These are phyloP conservation scores for Scortum barcoo DNA, from an alignment of 2,113 vertebrate species.

Conservation along the genomic window DNA sequence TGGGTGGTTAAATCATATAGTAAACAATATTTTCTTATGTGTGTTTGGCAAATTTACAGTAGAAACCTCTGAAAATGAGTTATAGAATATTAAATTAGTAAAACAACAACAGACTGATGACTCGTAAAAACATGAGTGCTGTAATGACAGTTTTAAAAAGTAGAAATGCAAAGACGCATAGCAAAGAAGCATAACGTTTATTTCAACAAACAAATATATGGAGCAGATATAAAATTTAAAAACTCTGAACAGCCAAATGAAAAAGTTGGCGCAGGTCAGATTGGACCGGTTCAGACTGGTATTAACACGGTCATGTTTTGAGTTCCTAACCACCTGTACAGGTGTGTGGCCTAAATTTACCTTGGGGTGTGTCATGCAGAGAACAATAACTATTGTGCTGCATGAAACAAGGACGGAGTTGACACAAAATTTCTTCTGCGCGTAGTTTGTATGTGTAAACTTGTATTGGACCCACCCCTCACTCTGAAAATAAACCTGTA, in stretches of 20 bases:
- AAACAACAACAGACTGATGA: neutral
- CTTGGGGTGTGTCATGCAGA: neutral
- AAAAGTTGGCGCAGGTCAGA: neutral
- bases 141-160: neutral
- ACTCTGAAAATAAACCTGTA: too few species aligned
- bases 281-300: neutral
- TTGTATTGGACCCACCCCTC: too few species aligned
- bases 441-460: neutral
- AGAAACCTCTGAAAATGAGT: neutral
- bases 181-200: neutral
- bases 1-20: too few species aligned
- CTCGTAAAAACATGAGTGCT: neutral
- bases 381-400: neutral
- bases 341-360: neutral
- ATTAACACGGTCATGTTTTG: neutral
- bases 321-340: neutral
- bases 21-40: too few species aligned
- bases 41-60: too few species aligned
- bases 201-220: neutral
- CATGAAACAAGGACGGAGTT: neutral
- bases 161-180: too few species aligned
- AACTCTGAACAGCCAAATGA: neutral
- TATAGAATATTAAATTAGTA: neutral
- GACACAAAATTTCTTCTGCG: neutral
- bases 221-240: neutral